Percentiles rank a stretch among this genome's conserved stretches.
These are phyloP conservation scores for Meandrina meandrites DNA, from an alignment of 92 coral and sea anemone genomes.

Conservation along the genomic window DNA sequence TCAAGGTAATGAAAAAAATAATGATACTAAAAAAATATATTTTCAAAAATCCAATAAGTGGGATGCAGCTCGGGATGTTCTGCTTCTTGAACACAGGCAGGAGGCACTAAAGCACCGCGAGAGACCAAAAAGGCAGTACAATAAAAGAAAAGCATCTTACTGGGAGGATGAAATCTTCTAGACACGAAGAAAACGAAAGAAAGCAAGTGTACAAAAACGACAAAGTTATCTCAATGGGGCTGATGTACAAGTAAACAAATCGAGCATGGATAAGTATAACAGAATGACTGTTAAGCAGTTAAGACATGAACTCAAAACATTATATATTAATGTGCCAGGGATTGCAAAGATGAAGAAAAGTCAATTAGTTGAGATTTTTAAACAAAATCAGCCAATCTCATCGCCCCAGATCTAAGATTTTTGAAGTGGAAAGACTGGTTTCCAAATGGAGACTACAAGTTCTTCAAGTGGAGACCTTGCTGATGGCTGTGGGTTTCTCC, in stretches of 20 bases:
- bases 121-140: conserved; percentile 42
- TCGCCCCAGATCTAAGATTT: no score
- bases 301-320: conserved; percentile 8
- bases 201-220: not conserved
- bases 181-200: not conserved
- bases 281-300: conserved; percentile 23
- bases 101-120: conserved; percentile 46
- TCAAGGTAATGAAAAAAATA: no score
- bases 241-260: not conserved
- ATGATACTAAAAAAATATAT: no score
- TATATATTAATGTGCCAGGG: not conserved
- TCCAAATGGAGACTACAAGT: no score
- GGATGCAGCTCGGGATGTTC: no score
- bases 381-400: not conserved
- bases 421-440: no score
- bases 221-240: not conserved
- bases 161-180: conserved; percentile 13
- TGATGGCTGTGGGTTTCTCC: no score
- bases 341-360: conserved; percentile 7
- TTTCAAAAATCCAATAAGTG: no score
- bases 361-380: conserved; percentile 24
- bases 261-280: not conserved
- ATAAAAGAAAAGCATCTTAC: conserved; percentile 19
- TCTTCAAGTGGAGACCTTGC: no score
- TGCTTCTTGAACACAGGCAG: no score